Base-by-base conservation (phyloP, 2,888 invertebrate genomes). In the Polydrusus pterygomalis region DNA sequence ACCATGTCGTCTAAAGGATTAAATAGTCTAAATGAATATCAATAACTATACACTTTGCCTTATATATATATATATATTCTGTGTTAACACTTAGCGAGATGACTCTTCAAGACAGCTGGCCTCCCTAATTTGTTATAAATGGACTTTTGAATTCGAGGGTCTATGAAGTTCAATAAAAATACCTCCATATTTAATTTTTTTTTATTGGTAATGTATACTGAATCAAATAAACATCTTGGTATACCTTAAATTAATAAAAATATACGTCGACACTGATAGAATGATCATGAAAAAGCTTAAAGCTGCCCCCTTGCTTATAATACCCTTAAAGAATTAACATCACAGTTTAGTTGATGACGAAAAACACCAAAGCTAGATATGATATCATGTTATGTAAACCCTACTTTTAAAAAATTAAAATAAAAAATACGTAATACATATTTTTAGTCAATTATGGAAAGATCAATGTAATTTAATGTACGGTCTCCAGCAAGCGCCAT, bases 301-400 rank as follows among this genome's bases (percentile, higher is more conserved):
- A 86, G 86, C 87, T 87, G 87, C 87, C 87, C 86, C 87, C 86
- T 87, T 87, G 86, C 86, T 86, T 83, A 85, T 78, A 81, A 83
- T 60, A 38, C 58, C 58, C 58, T 60, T 60, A 58, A 58, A 34
- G 30, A 34, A 38, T 18, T 38, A 30, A 54, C 54, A 25, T 30
- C 25, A n/a, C 30, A 60, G 6, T 60, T 17, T 60, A 15, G 25
- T 17, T 15, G 18, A 43, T 7, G 45, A 43, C 2, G 45, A 40
- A 56, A 40, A 30, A 73, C 17, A 38, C 38, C 17, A 54, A 51
- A 56, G 43, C 45, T 45, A 58, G 43, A 20, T 60, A 60, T 11
- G 38, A 15, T 34, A 56, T 40, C 9, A 25, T 30, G 25, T 54
- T 25, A 9, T 30, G 25, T 30, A 60, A 34, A 60, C 30, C 30